Base-by-base conservation (phyloP, 1,140 invertebrate genomes). In the Cheumatopsyche charites region DNA sequence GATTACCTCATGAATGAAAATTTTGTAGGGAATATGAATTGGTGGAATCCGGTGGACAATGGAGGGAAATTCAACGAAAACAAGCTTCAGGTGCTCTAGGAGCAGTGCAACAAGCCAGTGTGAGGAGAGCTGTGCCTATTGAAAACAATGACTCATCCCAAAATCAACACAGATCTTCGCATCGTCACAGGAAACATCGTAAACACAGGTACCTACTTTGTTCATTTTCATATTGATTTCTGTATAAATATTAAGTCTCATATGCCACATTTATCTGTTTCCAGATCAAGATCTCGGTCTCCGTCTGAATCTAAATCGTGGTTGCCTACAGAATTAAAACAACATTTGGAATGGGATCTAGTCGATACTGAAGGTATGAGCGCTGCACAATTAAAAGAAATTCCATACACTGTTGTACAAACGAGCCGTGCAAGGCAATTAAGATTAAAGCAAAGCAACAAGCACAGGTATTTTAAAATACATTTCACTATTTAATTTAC, bases 321-420 rank as follows among this genome's bases (percentile, higher is more conserved):
- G 80, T 81, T 92, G 67, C 89, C 93, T 36, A 90, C 89, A 75
- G 93, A 94, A 82, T 79, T 94, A 71, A 88, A 89, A 73, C 88
- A 89, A 80, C 94, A 97, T 82, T 86, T 98, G 76, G 92, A 97
- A 80, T 97, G 95, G 83, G 90, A 92, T 78, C 84, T 97, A 76
- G 89, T 97, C 61, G 94, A 97, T 75, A 95, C 94, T 0, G 87
- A 89, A 17, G 93, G 93, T 42, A 92, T 97, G 91, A 92, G 90
- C 55, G 93, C 94, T 77, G 91, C 92, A 73, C 93, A 97, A 79
- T 86, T 96, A 2, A 87, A 90, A 75, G 93, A 97, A 81, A 97
- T 97, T 76, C 93, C 95, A 1, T 98, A 96, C 80, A 95, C 93
- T 1, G 93, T 95, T 66, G 93, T 97, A 1, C 88, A 92, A 81